phyloP scores from a whole-genome alignment of 37 sponge, comb jelly and placozoan genomes.

The Ianthella basta region DNA sequence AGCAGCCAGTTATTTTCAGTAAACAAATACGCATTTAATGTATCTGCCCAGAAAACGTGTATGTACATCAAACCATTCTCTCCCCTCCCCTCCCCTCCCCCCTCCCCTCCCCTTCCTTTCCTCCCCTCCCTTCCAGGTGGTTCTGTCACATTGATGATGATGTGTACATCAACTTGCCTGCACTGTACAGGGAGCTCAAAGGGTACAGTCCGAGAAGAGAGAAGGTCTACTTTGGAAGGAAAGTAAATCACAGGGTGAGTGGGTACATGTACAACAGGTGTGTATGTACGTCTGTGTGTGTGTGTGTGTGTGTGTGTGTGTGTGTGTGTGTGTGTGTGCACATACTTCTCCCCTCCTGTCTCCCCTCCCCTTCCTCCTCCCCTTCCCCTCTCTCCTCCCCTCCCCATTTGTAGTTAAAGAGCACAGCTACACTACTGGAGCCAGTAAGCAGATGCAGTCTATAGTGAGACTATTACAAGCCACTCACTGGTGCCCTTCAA shows the following conservation, averaged over 20 bases:
- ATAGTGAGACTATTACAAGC: neutral
- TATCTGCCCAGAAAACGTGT: too few species aligned
- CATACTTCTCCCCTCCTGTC: neutral
- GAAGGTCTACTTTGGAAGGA: slow-evolving; percentile 24
- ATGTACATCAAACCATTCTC: too few species aligned
- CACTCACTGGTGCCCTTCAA: neutral
- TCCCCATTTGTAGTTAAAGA: neutral
- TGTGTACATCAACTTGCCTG: neutral
- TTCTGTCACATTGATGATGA: slow-evolving; percentile 16
- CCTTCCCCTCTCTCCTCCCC: neutral
- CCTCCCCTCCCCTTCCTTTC: too few species aligned
- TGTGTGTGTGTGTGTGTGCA: neutral
- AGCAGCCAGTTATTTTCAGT: too few species aligned
- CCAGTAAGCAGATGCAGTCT: neutral
- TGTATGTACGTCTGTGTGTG: neutral
- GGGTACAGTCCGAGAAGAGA: neutral
- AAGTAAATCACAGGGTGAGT: neutral
- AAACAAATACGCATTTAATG: too few species aligned
- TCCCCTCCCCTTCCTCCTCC: neutral
- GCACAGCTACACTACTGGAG: too few species aligned
- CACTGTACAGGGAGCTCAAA: neutral
- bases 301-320: neutral
- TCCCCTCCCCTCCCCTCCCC: too few species aligned
- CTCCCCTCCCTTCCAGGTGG: too few species aligned
- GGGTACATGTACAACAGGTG: neutral